These are phyloP conservation scores for Hypselothyrea guttata DNA, from an alignment of 2,888 invertebrate genomes.

Conservation along the genomic window DNA sequence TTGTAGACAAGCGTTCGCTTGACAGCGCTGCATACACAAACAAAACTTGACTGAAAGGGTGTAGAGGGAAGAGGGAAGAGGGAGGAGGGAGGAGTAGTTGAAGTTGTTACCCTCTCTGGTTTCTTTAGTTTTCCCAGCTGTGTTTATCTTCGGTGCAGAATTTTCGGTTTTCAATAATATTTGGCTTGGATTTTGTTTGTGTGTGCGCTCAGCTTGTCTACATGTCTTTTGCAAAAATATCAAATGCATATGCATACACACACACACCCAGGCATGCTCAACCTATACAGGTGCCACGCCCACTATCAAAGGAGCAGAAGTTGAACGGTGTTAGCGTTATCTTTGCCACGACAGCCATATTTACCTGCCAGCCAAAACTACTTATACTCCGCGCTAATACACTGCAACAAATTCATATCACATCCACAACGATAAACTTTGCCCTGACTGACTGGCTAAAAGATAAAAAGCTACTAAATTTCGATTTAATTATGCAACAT, in stretches of 20 bases:
- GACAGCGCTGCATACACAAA: constrained; percentile 39
- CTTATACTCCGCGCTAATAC: constrained; percentile 1
- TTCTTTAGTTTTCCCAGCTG: constrained; percentile 50
- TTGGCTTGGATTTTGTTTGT: constrained; percentile 52
- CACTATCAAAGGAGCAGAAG: constrained; percentile 25
- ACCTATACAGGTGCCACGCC: background rate
- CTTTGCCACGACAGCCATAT: constrained; percentile 72
- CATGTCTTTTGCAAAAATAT: constrained; percentile 69
- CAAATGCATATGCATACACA: constrained; percentile 64
- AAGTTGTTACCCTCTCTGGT: background rate
- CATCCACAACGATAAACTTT: too few species aligned
- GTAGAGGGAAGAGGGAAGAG: background rate
- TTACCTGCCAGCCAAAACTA: constrained; percentile 64
- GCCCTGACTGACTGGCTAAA: too few species aligned
- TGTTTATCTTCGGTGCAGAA: constrained; percentile 64
- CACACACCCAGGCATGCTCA: constrained; percentile 15
- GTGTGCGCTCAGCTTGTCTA: constrained; percentile 44
- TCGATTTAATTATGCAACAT: too few species aligned
- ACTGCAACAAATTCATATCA: background rate
- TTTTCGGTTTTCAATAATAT: constrained; percentile 73
- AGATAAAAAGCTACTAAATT: too few species aligned
- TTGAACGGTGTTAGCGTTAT: constrained; percentile 65
- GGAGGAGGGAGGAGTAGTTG: background rate
- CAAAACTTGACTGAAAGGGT: constrained; percentile 12
- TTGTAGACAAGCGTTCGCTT: constrained; percentile 39